phyloP scores from a whole-genome alignment of 1,140 invertebrate species.

The Plutomurus gul region DNA sequence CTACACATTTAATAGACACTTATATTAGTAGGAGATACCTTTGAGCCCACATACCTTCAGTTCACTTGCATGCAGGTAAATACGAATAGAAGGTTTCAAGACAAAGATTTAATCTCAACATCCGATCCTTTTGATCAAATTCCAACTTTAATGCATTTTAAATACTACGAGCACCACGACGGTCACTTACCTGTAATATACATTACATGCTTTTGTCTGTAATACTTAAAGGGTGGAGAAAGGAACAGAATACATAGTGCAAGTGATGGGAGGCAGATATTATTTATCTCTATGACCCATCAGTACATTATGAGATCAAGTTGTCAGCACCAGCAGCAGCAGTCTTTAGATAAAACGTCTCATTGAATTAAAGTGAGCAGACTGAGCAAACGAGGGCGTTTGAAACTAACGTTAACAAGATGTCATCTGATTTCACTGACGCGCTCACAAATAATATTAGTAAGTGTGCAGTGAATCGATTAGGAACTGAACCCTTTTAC shows the following conservation, averaged over 20 bases:
- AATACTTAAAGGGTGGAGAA: not conserved
- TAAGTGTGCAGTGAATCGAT: not conserved
- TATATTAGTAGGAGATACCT: no score
- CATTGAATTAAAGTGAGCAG: not conserved
- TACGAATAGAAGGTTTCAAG: no score
- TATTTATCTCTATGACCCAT: not conserved
- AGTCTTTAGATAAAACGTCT: not conserved
- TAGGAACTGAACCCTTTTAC: not conserved
- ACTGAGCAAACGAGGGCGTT: not conserved
- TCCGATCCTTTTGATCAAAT: no score
- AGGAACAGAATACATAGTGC: not conserved
- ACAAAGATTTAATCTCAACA: not conserved
- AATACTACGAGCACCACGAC: no score
- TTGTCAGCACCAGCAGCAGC: not conserved
- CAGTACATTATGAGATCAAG: conserved; percentile 6
- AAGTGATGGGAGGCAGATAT: not conserved
- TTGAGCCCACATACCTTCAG: no score
- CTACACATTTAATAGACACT: no score
- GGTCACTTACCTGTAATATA: not conserved
- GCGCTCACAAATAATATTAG: not conserved
- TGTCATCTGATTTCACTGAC: conserved; percentile 1
- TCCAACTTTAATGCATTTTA: not conserved
- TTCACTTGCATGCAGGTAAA: no score
- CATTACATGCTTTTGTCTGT: not conserved
- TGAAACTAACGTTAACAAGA: not conserved